phyloP scores from a whole-genome alignment of 2,113 vertebrate genomes.

The Thryonomys swinderianus region DNA sequence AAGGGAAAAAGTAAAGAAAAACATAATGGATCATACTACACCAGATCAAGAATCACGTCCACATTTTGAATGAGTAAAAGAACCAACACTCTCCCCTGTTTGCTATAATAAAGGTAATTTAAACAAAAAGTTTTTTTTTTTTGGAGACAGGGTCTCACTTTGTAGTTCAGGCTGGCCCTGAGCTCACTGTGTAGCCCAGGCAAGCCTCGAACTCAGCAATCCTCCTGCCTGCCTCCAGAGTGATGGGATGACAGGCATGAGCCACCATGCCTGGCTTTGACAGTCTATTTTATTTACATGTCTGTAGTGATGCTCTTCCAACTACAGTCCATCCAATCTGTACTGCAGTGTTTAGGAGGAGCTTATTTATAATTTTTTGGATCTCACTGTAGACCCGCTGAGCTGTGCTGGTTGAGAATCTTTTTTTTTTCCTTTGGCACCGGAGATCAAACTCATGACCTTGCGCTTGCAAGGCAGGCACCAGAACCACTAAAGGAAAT shows the following conservation, averaged over 20 bases:
- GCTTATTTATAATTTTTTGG: constrained; percentile 7
- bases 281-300: background rate
- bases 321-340: background rate
- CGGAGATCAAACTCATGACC: too few relatives aligned
- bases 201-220: background rate
- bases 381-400: background rate
- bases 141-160: background rate
- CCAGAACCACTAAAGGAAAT: too few relatives aligned
- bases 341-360: background rate
- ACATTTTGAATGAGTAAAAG: background rate
- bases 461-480: too few relatives aligned
- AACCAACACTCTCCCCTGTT: background rate
- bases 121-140: background rate
- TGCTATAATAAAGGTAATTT: background rate
- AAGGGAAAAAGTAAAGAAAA: background rate
- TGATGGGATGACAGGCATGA: background rate
- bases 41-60: background rate
- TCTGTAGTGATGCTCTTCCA: background rate
- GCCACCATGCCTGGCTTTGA: background rate
- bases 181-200: background rate
- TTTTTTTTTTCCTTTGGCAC: too few relatives aligned
- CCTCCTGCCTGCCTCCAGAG: background rate
- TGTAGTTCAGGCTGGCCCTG: background rate
- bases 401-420: background rate
- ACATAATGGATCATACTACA: background rate